Conservation (phyloP, 1,140 invertebrate species). For the Atta texana region DNA sequence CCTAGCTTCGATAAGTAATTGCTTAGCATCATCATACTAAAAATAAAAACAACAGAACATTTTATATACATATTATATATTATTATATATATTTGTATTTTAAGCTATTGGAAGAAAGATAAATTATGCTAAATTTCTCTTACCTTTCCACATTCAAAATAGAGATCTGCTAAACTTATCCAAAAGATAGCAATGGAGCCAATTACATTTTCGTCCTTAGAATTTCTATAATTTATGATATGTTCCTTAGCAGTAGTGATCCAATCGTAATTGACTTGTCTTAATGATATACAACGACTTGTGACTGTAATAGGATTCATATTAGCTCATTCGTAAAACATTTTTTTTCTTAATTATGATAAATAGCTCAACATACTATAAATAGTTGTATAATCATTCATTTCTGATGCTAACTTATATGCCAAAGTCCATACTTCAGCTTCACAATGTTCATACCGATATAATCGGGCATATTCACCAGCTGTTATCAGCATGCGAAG, state of each 20-base stretch:
- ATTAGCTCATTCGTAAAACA: neutral
- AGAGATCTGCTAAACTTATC: constrained; percentile 81
- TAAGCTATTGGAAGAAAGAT: neutral
- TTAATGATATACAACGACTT: constrained; percentile 78
- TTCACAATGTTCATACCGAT: constrained; percentile 77
- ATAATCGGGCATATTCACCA: constrained; percentile 79
- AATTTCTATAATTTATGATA: constrained; percentile 65
- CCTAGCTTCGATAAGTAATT: constrained; percentile 76
- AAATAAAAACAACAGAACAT: constrained; percentile 29
- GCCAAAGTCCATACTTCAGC: constrained; percentile 76
- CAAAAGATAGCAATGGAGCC: constrained; percentile 76
- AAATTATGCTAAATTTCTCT: neutral
- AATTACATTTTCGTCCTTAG: constrained; percentile 65
- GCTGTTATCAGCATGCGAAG: constrained; percentile 75
- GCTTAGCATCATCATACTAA: constrained; percentile 74
- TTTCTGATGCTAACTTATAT: constrained; percentile 72
- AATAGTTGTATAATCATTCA: constrained; percentile 73
- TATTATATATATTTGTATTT: constrained; percentile 9
- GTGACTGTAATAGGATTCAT: constrained; percentile 73
- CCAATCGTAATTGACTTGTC: constrained; percentile 79
- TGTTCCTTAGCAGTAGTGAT: constrained; percentile 74
- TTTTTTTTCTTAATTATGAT: neutral
- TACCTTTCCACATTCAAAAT: constrained; percentile 79
- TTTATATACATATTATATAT: neutral
- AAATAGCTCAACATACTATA: constrained; percentile 70